Evolutionary conservation across 2,113 vertebrate genomes (phyloP).

Genomic region (Hiodon alosoides): DNA sequence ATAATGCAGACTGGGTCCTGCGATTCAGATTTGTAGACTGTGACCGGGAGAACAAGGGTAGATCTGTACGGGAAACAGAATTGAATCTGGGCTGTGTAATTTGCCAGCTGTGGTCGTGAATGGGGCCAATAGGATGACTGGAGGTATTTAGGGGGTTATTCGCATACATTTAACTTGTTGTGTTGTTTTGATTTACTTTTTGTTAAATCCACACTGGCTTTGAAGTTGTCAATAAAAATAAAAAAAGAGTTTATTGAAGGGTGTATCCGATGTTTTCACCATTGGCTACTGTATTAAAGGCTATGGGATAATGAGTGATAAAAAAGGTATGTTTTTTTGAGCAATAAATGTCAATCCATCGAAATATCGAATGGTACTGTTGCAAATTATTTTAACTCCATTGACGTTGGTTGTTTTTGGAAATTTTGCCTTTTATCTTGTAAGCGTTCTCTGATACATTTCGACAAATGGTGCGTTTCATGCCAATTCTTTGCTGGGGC

Average conservation of each 20-base stretch:
- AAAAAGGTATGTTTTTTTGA: too few species aligned
- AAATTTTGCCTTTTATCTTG: background rate
- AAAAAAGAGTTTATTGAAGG: conserved; percentile 1
- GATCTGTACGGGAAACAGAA: too few species aligned
- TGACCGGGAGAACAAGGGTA: too few species aligned
- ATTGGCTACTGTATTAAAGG: background rate
- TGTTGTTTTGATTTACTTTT: background rate
- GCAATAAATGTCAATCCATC: background rate
- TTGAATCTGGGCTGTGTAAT: too few species aligned
- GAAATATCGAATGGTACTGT: background rate
- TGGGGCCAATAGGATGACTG: too few species aligned
- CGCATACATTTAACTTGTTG: too few species aligned
- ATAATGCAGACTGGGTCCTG: too few species aligned
- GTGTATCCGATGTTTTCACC: background rate
- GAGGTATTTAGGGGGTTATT: too few species aligned
- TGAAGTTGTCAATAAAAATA: too few species aligned
- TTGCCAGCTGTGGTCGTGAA: too few species aligned
- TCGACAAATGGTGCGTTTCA: conserved; percentile 48
- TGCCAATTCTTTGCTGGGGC: conserved; percentile 50
- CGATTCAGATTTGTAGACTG: too few species aligned
- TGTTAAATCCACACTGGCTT: background rate
- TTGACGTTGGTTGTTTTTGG: background rate
- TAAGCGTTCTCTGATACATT: background rate
- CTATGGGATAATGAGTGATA: background rate
- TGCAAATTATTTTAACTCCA: background rate